A percentile compares a stretch with the other conserved stretches of the same genome.
phyloP scores from a whole-genome alignment of 1,140 invertebrate species.

The Penaeus chinensis region DNA sequence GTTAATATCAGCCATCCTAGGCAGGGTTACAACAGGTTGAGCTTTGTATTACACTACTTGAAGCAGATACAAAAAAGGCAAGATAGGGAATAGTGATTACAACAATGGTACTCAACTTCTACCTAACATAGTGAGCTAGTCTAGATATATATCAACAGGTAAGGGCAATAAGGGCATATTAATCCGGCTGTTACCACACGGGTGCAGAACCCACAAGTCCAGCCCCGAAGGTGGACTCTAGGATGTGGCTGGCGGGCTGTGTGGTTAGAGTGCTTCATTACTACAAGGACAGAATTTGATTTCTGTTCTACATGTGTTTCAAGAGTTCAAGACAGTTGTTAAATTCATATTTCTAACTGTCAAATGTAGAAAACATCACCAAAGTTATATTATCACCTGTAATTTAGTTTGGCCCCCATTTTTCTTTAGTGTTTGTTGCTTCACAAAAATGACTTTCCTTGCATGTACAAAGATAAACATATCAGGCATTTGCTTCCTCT shows the following conservation, averaged over 20 bases:
- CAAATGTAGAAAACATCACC: slow-evolving; percentile 56
- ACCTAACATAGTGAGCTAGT: slow-evolving; percentile 53
- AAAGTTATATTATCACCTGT: slow-evolving; percentile 53
- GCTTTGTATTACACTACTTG: slow-evolving; percentile 30
- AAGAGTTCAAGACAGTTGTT: slow-evolving; percentile 29
- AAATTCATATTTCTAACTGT: slow-evolving; percentile 37
- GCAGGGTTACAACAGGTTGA: slow-evolving; percentile 17
- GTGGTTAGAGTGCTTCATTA: slow-evolving; percentile 45
- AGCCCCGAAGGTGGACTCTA: slow-evolving; percentile 20
- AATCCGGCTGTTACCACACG: slow-evolving; percentile 38
- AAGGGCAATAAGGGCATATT: slow-evolving; percentile 42
- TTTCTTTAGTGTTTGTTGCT: slow-evolving; percentile 35
- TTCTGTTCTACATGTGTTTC: slow-evolving; percentile 56
- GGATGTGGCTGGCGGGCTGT: slow-evolving; percentile 37
- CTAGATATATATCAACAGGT: slow-evolving; percentile 52
- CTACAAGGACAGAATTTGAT: slow-evolving; percentile 57
- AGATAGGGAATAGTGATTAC: slow-evolving; percentile 40
- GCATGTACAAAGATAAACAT: slow-evolving; percentile 47
- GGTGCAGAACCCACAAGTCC: slow-evolving; percentile 26
- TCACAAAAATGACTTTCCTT: slow-evolving; percentile 36
- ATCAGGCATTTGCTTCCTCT: slow-evolving; percentile 46
- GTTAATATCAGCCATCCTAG: slow-evolving; percentile 32
- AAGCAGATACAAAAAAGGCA: slow-evolving; percentile 55
- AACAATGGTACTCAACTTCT: slow-evolving; percentile 53
- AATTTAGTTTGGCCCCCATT: slow-evolving; percentile 52